Conservation (phyloP, 1,140 invertebrate genomes). For the Hylyphantes graminicola region DNA sequence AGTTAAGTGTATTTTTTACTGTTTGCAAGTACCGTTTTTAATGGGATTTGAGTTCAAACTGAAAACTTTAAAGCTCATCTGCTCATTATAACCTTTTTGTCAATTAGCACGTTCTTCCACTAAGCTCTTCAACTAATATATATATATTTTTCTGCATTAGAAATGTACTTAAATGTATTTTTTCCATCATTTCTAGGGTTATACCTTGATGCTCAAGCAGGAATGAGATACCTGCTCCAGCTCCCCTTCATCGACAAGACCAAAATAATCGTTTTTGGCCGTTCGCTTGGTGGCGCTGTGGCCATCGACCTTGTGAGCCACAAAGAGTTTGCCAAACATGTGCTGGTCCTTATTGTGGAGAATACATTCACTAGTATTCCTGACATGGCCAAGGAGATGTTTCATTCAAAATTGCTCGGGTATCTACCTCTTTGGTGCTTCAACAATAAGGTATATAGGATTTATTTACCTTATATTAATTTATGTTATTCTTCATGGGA, state of each 20-base stretch:
- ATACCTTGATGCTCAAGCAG: conserved; percentile 87
- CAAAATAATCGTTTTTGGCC: conserved; percentile 92
- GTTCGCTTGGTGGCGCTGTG: conserved; percentile 81
- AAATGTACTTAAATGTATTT: not conserved
- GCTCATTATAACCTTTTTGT: no score
- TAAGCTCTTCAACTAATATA: not conserved
- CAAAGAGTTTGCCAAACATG: conserved; percentile 73
- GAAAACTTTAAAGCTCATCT: no score
- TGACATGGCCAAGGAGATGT: conserved; percentile 79
- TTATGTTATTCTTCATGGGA: no score
- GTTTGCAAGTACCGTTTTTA: no score
- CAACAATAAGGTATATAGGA: conserved; percentile 62
- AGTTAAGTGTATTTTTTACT: no score
- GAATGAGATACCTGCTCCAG: conserved; percentile 83
- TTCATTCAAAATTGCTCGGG: conserved; percentile 66
- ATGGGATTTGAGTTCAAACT: no score
- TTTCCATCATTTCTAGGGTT: conserved; percentile 71
- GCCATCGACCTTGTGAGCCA: conserved; percentile 85
- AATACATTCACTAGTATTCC: conserved; percentile 96
- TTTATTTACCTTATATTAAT: no score
- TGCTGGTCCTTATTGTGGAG: conserved; percentile 89
- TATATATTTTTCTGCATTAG: not conserved
- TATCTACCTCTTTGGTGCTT: conserved; percentile 63
- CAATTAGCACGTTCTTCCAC: no score
- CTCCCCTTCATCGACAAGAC: conserved; percentile 84